Percentiles rank a stretch among this genome's conserved stretches.
Evolutionary conservation across 2,888 invertebrate species (phyloP).

Genomic region (Odontomyia ornata): DNA sequence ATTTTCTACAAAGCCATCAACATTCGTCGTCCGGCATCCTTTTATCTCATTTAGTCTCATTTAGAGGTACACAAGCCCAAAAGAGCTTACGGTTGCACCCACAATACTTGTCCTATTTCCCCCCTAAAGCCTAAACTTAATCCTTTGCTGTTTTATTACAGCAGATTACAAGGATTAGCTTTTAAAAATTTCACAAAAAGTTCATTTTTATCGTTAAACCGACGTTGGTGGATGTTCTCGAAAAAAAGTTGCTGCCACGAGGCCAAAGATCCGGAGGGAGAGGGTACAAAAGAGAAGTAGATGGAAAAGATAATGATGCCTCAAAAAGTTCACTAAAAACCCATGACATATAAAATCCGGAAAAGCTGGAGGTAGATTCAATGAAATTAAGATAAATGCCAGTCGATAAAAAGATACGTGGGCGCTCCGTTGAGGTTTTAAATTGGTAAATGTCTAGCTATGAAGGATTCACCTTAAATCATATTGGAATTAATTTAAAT

Average conservation of each 20-base stretch:
- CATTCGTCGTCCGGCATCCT: background rate
- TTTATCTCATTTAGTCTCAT: background rate
- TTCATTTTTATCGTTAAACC: slow-evolving; percentile 29
- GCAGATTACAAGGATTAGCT: slow-evolving; percentile 38
- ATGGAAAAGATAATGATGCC: slow-evolving; percentile 3
- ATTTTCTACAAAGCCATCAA: slow-evolving; percentile 26
- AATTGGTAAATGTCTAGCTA: background rate
- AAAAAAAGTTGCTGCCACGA: background rate
- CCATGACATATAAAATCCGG: background rate
- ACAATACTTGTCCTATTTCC: background rate
- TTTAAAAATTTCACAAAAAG: slow-evolving; percentile 36
- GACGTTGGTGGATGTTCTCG: no score
- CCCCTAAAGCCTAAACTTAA: slow-evolving; percentile 19
- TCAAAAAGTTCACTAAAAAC: slow-evolving; percentile 13
- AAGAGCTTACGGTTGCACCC: background rate
- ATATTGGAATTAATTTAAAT: no score
- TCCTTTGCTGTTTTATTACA: slow-evolving; percentile 37
- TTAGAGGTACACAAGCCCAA: no score
- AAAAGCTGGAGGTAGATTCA: background rate
- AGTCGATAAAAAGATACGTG: background rate
- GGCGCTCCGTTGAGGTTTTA: background rate
- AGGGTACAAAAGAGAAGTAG: background rate
- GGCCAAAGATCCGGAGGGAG: background rate
- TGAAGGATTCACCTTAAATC: background rate
- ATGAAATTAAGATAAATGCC: slow-evolving; percentile 36